Evolutionary conservation across 2,113 vertebrate species (phyloP).

Genomic region (Microcebus griseorufus): DNA sequence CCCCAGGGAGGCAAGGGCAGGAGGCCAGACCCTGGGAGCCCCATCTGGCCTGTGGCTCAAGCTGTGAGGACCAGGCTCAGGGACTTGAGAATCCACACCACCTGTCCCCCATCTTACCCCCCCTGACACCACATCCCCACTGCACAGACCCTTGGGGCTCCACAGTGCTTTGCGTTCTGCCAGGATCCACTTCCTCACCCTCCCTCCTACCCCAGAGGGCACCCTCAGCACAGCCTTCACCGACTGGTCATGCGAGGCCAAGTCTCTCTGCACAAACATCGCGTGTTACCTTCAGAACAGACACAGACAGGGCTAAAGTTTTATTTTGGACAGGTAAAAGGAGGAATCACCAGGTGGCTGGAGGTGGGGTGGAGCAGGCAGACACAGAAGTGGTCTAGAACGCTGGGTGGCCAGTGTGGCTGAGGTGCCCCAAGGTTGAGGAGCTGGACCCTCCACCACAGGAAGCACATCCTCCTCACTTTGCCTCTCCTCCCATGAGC

Average conservation of each 20-base stretch:
- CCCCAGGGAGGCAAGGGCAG: rapidly evolving
- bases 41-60: rapidly evolving
- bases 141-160: neutral
- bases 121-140: rapidly evolving
- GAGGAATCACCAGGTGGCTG: neutral
- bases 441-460: neutral
- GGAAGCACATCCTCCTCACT: neutral
- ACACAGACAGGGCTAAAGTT: neutral
- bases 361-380: neutral
- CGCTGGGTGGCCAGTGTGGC: rapidly evolving
- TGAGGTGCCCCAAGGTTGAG: neutral
- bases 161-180: neutral
- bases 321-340: neutral
- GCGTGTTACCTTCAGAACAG: neutral
- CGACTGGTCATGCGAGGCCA: rapidly evolving
- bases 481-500: neutral
- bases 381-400: too few relatives aligned
- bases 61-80: rapidly evolving
- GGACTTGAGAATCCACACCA: too few relatives aligned
- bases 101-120: neutral
- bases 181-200: neutral
- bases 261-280: too few relatives aligned
- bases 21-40: neutral
- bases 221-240: neutral
- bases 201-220: neutral